Evolutionary conservation across 2,888 invertebrate genomes (phyloP), one percentile per base, ranked within the genome.

Genomic region (Nomada fucata): DNA sequence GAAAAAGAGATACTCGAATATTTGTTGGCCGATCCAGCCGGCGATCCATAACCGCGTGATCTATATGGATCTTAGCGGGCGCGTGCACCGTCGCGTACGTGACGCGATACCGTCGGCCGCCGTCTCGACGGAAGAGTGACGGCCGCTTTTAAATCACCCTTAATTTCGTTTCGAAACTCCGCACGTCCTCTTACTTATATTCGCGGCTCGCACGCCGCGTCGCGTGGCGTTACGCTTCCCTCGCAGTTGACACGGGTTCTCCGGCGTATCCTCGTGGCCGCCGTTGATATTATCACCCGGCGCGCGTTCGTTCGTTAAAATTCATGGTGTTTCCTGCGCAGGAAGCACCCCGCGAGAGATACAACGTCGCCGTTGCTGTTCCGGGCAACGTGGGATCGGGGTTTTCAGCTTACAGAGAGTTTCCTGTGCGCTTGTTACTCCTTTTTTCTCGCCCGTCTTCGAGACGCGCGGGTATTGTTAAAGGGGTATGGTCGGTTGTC

Each of bases 1-100:
- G 83, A 80, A 88, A 57, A 89, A 85, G 84, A 88, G 88, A 88
- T 86, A 88, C 89, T 86, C 86, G 89, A 89, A 88, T 87, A 87
- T 88, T 88, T 86, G 88, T 88, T 87, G 87, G 82, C 68, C 78
- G 82, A 78, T 84, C 86, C 81, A 76, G 76, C 18, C 75, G 79
- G 74, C 78, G 81, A 88, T 88, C 88, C 85, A 86, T 88, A 86
- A 86, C 85, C 81, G 76, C 65, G 65, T 70, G 67, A 87, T 86
- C 87, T 82, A 82, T 82, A 72, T 68, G 11, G 10, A 23, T 36
- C 36, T 36, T 7, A 7, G 36, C 36, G 36, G 52, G 59, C 63
- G 64, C 42, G 76, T 68, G 55, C 20, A 69, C 59, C 72, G 59
- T 67, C 55, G 7, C 3, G 44, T 59, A 18, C 59, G 57, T 53